These are phyloP conservation scores for Haliclystus octoradiatus DNA, from an alignment of 30 jellyfish, hydroid and myxozoan species.

Conservation along the genomic window DNA sequence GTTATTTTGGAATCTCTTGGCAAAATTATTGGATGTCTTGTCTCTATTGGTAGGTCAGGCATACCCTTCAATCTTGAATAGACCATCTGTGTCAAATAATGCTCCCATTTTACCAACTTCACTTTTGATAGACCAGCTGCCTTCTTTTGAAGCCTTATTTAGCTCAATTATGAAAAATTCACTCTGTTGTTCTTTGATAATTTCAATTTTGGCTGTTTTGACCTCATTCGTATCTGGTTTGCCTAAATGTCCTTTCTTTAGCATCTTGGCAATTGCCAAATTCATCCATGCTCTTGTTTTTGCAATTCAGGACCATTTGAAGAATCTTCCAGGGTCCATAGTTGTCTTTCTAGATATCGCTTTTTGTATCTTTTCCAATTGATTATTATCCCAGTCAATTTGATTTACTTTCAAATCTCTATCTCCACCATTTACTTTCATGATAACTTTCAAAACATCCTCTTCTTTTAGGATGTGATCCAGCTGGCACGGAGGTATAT, in stretches of 20 bases:
- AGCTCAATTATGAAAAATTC: neutral
- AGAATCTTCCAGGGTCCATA: neutral
- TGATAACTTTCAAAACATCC: neutral
- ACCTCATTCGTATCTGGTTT: neutral
- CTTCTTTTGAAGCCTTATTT: neutral
- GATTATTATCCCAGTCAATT: neutral
- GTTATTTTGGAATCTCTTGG: neutral
- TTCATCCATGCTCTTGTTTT: neutral
- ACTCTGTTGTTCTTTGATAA: neutral
- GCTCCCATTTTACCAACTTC: neutral
- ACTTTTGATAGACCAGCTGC: neutral
- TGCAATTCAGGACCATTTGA: neutral
- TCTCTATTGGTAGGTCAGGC: neutral
- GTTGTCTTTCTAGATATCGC: neutral
- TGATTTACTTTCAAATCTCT: neutral
- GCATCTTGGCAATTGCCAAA: slow-evolving; percentile 1
- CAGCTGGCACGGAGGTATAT: neutral
- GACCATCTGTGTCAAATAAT: neutral
- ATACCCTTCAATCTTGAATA: neutral
- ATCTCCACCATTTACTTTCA: neutral
- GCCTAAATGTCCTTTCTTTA: neutral
- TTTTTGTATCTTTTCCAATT: neutral
- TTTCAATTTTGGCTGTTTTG: neutral
- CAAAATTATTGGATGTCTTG: neutral
- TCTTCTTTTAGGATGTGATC: neutral